Base-by-base conservation (phyloP, 1,140 invertebrate species). In the Cryptotermes secundus region DNA sequence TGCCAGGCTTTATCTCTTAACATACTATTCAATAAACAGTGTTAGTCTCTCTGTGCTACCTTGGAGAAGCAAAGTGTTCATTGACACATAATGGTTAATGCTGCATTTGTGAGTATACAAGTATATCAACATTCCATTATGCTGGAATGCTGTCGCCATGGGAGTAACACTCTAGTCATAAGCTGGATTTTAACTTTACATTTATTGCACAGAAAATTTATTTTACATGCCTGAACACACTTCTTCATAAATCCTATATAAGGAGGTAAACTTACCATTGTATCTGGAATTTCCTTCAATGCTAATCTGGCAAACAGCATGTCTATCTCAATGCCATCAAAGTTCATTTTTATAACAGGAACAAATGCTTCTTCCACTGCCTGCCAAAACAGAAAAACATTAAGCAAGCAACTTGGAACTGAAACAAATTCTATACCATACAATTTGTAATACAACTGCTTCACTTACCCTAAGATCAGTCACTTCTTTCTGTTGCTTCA, bases 281-380 rank as follows among this genome's bases (percentile, higher is more conserved):
- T 89, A 87, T 93, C 94, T 45, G 96, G 95, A 89, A 99, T 97
- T 90, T 98, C 96, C 89, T 98, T 98, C 1, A 98, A 90, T 34
- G 97, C 96, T 65, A 99, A 90, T 85, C 97, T 93, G 0, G 98
- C 98, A 91, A 99, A 99, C 81, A 99, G 89, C 94, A 99, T 96
- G 93, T 99, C 99, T 86, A 99, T 97, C 92, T 99, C 99, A 87
- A 99, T 99, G 35, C 97, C 97, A 92, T 99, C 97, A 91, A 99
- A 99, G 88, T 97, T 97, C 96, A 99, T 98, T 92, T 99, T 99
- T 83, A 99, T 99, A 6, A 99, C 97, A 34, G 99, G 99, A 83
- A 99, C 99, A 92, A 97, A 99, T 0, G 99, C 99, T 90, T 99
- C 98, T 90, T 99, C 98, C 19, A 99, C 98, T 2, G 97, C 94